A percentile compares a stretch with the other conserved stretches of the same genome.
phyloP scores from a whole-genome alignment of 2,797 vertebrate species.

The Helarctos malayanus region DNA sequence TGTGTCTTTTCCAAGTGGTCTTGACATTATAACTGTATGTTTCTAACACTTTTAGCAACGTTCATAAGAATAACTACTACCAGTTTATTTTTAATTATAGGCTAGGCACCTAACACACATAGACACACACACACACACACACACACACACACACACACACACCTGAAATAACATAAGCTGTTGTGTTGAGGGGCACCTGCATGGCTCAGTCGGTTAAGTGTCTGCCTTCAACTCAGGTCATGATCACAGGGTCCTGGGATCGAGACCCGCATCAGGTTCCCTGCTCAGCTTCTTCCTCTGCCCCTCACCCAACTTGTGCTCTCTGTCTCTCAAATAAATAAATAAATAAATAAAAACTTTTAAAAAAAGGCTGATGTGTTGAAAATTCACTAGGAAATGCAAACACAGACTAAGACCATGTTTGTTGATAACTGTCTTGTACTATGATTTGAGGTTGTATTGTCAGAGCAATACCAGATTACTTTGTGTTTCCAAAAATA shows the following conservation, averaged over 20 bases:
- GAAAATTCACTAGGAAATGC: neutral
- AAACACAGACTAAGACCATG: neutral
- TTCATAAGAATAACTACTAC: neutral
- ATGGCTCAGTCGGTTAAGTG: no score
- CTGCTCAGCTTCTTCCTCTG: no score
- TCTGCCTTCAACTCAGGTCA: no score
- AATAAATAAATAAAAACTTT: no score
- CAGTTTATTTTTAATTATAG: neutral
- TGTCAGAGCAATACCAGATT: neutral
- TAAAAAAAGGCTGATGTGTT: neutral
- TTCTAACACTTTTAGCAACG: neutral
- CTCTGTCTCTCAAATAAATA: neutral
- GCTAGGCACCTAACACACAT: neutral
- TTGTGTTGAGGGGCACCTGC: neutral
- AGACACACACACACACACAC: neutral
- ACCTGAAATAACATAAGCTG: neutral
- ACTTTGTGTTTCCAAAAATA: constrained; percentile 3
- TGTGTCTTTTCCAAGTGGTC: neutral
- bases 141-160: neutral
- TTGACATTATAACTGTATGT: neutral
- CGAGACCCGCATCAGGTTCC: no score
- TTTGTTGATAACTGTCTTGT: neutral
- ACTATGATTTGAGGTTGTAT: neutral
- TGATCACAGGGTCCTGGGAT: no score
- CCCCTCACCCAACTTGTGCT: no score